A percentile compares a stretch with the other conserved stretches of the same genome.
Conservation (phyloP, 1,140 invertebrate genomes). For the Euura saliciscinereae region DNA sequence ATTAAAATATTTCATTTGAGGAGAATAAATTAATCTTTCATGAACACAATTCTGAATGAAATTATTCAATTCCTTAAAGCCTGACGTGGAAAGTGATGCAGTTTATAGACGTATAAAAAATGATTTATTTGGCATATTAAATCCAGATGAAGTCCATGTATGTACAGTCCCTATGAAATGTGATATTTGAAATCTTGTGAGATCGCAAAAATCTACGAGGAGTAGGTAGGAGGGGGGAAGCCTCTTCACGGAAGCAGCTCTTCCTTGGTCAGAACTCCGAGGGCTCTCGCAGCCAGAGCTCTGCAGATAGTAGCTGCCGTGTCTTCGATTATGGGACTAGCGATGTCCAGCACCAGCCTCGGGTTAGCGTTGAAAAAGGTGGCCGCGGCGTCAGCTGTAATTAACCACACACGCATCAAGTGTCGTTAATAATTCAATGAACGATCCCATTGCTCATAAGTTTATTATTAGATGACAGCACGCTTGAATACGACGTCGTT, state of each 20-base stretch:
- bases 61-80: too few species aligned
- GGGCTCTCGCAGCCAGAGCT: conserved; percentile 65
- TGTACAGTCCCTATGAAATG: too few species aligned
- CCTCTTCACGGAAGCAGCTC: conserved; percentile 61
- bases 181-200: too few species aligned
- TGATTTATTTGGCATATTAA: neutral
- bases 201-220: too few species aligned
- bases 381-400: conserved; percentile 65
- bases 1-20: too few species aligned
- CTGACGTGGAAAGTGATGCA: too few species aligned
- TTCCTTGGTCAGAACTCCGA: conserved; percentile 62
- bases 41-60: too few species aligned
- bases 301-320: conserved; percentile 65
- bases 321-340: conserved; percentile 75
- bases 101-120: neutral
- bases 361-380: conserved; percentile 75
- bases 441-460: neutral
- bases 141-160: neutral
- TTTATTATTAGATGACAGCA: neutral
- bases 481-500: neutral
- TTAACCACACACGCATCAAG: neutral
- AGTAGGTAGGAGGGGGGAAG: neutral
- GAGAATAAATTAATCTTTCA: too few species aligned
- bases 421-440: neutral
- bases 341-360: conserved; percentile 69